These are phyloP conservation scores for Euplexia lucipara DNA, from an alignment of 2,888 invertebrate species.

Conservation along the genomic window DNA sequence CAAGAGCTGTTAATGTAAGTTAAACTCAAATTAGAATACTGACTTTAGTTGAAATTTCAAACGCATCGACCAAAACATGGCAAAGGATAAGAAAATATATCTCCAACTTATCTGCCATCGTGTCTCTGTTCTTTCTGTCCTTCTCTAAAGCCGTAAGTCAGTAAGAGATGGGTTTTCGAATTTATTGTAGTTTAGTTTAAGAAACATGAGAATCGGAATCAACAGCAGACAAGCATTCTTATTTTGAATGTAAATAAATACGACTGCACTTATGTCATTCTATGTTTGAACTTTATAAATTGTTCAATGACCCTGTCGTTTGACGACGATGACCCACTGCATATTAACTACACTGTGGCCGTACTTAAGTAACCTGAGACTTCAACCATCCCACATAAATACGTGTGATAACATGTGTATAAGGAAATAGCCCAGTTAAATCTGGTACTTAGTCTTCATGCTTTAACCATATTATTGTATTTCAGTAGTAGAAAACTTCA, in stretches of 20 bases:
- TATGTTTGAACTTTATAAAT: slow-evolving; percentile 15
- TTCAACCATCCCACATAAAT: slow-evolving; percentile 39
- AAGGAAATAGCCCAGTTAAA: slow-evolving; percentile 57
- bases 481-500: no score
- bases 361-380: slow-evolving; percentile 42
- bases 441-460: slow-evolving; percentile 24
- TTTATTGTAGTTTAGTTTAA: no score
- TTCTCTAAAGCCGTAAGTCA: no score
- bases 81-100: no score
- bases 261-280: neutral
- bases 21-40: no score
- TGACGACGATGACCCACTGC: slow-evolving; percentile 25
- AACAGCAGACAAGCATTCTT: slow-evolving; percentile 12
- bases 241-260: slow-evolving; percentile 35
- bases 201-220: no score
- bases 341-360: slow-evolving; percentile 36
- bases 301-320: slow-evolving; percentile 38
- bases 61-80: no score
- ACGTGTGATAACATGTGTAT: slow-evolving; percentile 16
- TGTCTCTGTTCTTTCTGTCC: no score
- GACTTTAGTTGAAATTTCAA: no score
- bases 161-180: no score
- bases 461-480: neutral
- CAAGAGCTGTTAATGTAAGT: no score
- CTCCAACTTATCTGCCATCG: no score